Evolutionary conservation across 92 coral and sea anemone species (phyloP).

Genomic region (Zoanthus gigantus): DNA sequence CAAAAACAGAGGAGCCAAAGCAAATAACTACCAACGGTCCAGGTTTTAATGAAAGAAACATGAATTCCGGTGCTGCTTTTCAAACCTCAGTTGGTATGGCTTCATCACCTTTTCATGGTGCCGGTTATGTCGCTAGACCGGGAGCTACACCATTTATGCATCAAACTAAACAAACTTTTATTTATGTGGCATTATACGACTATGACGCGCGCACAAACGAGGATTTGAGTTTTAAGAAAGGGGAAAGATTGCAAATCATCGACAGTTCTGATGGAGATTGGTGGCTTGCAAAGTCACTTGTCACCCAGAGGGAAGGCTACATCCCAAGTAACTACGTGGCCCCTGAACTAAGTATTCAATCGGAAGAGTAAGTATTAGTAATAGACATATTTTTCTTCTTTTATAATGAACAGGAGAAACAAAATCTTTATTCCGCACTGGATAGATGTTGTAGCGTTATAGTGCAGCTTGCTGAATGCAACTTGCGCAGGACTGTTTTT

Average conservation of each 20-base stretch:
- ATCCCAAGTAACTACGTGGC: slow-evolving; percentile 99
- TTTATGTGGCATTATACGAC: slow-evolving; percentile 95
- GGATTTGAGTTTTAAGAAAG: slow-evolving; percentile 95
- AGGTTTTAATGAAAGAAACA: slow-evolving; percentile 47
- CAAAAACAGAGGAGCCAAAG: slow-evolving; percentile 55
- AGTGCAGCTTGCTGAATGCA: background rate
- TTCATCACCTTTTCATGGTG: slow-evolving; percentile 47
- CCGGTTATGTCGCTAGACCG: slow-evolving; percentile 42
- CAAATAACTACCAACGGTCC: slow-evolving; percentile 64
- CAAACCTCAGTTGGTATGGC: slow-evolving; percentile 36
- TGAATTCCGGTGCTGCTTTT: slow-evolving; percentile 17
- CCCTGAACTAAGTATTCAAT: slow-evolving; percentile 92
- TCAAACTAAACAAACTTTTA: slow-evolving; percentile 60
- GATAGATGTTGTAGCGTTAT: background rate
- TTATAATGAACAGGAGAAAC: background rate
- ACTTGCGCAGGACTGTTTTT: slow-evolving; percentile 17
- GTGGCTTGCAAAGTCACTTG: slow-evolving; percentile 96
- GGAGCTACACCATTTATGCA: slow-evolving; percentile 61
- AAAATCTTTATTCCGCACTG: no score
- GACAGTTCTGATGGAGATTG: slow-evolving; percentile 99
- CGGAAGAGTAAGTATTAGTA: slow-evolving; percentile 95
- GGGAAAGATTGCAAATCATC: slow-evolving; percentile 92
- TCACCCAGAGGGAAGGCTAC: slow-evolving; percentile 87
- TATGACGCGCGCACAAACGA: slow-evolving; percentile 98
- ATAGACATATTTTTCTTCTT: background rate